Conservation (phyloP, 2,888 invertebrate genomes). For the Pachycephus smyrnensis region DNA sequence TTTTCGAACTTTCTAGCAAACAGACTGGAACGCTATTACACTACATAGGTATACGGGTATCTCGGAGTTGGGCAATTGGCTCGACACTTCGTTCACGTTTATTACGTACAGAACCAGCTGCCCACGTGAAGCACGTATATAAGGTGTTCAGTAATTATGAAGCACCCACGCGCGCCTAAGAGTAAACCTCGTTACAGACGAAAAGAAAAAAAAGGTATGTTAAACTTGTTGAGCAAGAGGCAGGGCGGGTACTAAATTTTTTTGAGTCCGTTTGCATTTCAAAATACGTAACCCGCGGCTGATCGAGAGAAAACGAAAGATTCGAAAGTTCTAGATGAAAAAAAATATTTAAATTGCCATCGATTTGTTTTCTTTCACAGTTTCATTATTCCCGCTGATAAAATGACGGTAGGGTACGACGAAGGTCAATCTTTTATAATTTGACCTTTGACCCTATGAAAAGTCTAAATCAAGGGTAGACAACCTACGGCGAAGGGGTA, state of each 20-base stretch:
- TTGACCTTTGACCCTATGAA: neutral
- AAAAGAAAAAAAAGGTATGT: neutral
- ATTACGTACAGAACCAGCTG: neutral
- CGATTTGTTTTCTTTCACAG: too few species aligned
- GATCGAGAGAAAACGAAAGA: neutral
- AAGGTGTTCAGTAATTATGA: conserved; percentile 42
- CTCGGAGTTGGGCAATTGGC: neutral
- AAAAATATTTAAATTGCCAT: too few species aligned
- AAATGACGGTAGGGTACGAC: neutral
- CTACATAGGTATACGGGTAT: neutral
- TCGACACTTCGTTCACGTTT: neutral
- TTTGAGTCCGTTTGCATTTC: neutral
- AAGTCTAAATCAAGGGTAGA: neutral
- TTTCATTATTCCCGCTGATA: neutral
- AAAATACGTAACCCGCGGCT: neutral
- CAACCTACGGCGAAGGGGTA: neutral
- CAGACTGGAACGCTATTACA: neutral
- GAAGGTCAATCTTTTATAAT: neutral
- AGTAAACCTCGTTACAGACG: conserved; percentile 42
- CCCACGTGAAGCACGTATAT: neutral
- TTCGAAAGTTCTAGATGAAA: neutral
- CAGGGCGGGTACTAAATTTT: neutral
- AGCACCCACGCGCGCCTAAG: conserved; percentile 41
- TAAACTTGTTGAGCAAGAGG: neutral
- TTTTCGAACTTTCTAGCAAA: neutral